phyloP scores from a whole-genome alignment of 2,797 vertebrate species.

The Vipera latastei region DNA sequence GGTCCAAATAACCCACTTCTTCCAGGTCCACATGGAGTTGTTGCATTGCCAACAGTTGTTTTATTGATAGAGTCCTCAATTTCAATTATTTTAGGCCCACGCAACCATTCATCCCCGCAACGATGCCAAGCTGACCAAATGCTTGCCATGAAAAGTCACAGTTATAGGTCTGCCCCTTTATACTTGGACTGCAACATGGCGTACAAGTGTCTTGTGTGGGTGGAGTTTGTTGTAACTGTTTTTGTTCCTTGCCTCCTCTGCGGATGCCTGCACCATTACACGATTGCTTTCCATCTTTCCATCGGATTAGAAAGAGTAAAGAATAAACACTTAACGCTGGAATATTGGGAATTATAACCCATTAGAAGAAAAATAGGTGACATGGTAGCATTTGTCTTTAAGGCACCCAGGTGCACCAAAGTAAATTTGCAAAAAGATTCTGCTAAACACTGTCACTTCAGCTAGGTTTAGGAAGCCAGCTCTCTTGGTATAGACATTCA shows the following conservation, averaged over 20 bases:
- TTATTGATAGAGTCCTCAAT: neutral
- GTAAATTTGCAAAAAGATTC: constrained; percentile 22
- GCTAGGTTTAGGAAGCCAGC: constrained; percentile 23
- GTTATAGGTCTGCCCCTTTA: neutral
- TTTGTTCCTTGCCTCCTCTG: neutral
- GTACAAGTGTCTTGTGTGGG: neutral
- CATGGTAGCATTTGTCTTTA: neutral
- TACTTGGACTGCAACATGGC: neutral
- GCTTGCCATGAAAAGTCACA: neutral
- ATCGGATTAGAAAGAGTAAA: neutral
- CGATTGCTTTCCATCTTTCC: neutral
- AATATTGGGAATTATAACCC: neutral
- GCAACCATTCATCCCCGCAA: neutral
- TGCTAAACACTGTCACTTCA: neutral
- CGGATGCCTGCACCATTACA: neutral
- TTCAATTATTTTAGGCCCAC: neutral
- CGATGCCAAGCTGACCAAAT: neutral
- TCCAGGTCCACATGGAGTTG: neutral
- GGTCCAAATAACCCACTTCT: neutral
- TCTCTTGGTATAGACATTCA: constrained; percentile 31
- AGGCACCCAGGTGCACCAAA: neutral
- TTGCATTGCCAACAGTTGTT: neutral
- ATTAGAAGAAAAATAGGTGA: neutral
- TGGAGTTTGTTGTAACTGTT: neutral
- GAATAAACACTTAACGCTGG: neutral